A percentile compares a stretch with the other conserved stretches of the same genome.
phyloP scores from a whole-genome alignment of 2,113 vertebrate genomes.

The Thermophis baileyi region DNA sequence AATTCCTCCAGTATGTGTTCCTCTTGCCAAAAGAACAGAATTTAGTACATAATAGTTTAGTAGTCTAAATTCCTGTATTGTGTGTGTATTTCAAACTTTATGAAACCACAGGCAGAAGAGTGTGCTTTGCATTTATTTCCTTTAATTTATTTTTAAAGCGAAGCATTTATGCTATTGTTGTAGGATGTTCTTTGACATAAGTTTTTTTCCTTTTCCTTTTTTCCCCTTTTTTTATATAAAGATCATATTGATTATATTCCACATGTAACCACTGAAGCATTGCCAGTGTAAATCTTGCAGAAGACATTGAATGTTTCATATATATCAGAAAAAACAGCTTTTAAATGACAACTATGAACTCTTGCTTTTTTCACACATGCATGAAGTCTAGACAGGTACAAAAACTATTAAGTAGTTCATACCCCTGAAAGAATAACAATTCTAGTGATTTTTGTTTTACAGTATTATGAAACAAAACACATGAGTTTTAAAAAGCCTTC shows the following conservation, averaged over 20 bases:
- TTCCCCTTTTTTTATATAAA: not conserved
- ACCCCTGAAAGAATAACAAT: slow-evolving; percentile 22
- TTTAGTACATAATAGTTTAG: slow-evolving; percentile 16
- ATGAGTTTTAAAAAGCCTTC: not conserved
- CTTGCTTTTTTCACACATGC: slow-evolving; percentile 29
- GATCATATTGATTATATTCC: not conserved
- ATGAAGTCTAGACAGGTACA: slow-evolving; percentile 31
- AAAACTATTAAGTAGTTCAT: slow-evolving; percentile 13
- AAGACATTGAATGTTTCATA: not conserved
- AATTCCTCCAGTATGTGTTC: slow-evolving; percentile 43
- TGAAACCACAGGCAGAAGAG: not conserved
- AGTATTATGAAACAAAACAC: not conserved
- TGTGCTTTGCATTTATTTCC: not conserved
- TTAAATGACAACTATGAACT: slow-evolving; percentile 7
- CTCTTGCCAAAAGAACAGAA: slow-evolving; percentile 30
- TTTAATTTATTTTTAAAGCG: slow-evolving; percentile 34
- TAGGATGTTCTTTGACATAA: slow-evolving; percentile 20
- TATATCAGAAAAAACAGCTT: not conserved
- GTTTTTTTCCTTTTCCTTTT: not conserved
- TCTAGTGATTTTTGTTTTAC: slow-evolving; percentile 18
- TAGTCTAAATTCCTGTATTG: slow-evolving; percentile 24
- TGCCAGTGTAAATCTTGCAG: not conserved
- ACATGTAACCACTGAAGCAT: not conserved
- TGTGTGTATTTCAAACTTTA: slow-evolving; percentile 9
- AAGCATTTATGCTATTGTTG: slow-evolving; percentile 21